Percentiles rank a stretch among this genome's conserved stretches.
Conservation (phyloP, 1,140 invertebrate species). For the Drosophila kurseongensis region DNA sequence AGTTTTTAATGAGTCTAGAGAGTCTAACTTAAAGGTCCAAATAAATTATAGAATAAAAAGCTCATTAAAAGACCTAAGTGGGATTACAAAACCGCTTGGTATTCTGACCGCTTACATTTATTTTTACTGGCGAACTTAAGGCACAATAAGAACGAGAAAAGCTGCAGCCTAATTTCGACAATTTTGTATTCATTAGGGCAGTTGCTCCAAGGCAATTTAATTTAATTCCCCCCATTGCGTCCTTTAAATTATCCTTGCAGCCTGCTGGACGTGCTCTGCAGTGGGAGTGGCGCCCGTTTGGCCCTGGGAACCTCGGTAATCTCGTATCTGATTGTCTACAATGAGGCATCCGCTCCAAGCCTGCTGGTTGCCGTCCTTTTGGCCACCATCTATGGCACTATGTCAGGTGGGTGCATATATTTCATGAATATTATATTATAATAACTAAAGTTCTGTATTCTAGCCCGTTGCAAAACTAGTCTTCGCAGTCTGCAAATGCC, state of each 20-base stretch:
- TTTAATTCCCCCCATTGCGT: slow-evolving; percentile 20
- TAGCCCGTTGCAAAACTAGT: slow-evolving; percentile 75
- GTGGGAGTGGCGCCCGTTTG: slow-evolving; percentile 76
- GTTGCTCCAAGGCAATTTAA: slow-evolving; percentile 10
- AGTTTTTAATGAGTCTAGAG: too few relatives aligned
- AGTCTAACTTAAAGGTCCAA: not conserved
- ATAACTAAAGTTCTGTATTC: not conserved
- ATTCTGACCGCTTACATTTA: slow-evolving; percentile 1
- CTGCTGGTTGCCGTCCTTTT: slow-evolving; percentile 69
- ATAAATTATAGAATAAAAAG: not conserved
- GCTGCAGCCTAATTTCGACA: not conserved
- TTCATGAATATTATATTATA: not conserved
- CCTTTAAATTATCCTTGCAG: slow-evolving; percentile 45
- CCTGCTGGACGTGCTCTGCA: slow-evolving; percentile 69
- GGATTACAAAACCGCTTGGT: slow-evolving; percentile 7
- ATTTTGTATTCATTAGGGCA: slow-evolving; percentile 41
- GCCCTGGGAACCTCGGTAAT: slow-evolving; percentile 74
- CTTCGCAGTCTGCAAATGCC: slow-evolving; percentile 78
- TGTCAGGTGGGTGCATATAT: slow-evolving; percentile 60
- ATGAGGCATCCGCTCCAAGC: slow-evolving; percentile 72
- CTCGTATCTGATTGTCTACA: slow-evolving; percentile 75
- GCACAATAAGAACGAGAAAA: not conserved
- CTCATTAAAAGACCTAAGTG: not conserved
- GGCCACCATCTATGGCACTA: slow-evolving; percentile 65
- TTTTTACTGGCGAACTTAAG: not conserved